Evolutionary conservation across 1,140 invertebrate genomes (phyloP).

Genomic region (Gryon sp.): DNA sequence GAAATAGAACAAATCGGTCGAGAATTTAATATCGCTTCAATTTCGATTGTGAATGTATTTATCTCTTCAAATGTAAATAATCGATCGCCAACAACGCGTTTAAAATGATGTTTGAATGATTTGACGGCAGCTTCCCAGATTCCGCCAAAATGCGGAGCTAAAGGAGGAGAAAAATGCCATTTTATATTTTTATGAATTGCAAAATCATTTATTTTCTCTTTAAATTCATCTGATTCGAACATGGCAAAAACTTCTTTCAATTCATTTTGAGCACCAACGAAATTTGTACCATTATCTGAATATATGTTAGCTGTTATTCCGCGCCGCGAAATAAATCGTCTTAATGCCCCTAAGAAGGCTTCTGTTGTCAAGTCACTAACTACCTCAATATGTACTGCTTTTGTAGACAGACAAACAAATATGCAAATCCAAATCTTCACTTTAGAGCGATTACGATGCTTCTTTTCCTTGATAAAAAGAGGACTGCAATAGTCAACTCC

Average conservation of each 20-base stretch:
- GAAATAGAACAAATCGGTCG: constrained; percentile 60
- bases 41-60: constrained; percentile 3
- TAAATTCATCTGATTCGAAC: neutral
- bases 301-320: constrained; percentile 49
- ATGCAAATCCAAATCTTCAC: constrained; percentile 35
- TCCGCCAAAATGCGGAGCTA: constrained; percentile 67
- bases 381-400: constrained; percentile 69
- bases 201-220: neutral
- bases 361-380: constrained; percentile 64
- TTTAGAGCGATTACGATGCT: constrained; percentile 23
- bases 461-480: constrained; percentile 64
- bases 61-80: constrained; percentile 18
- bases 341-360: constrained; percentile 60
- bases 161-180: constrained; percentile 70
- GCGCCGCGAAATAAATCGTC: constrained; percentile 60
- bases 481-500: constrained; percentile 72
- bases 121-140: constrained; percentile 29
- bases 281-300: constrained; percentile 72
- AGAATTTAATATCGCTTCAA: constrained; percentile 63
- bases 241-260: constrained; percentile 47
- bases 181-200: constrained; percentile 2
- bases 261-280: constrained; percentile 64
- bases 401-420: constrained; percentile 30
- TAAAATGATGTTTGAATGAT: constrained; percentile 2
- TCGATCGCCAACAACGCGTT: constrained; percentile 25